phyloP scores from a whole-genome alignment of 2,797 vertebrate genomes.

The Cottoperca gobio region DNA sequence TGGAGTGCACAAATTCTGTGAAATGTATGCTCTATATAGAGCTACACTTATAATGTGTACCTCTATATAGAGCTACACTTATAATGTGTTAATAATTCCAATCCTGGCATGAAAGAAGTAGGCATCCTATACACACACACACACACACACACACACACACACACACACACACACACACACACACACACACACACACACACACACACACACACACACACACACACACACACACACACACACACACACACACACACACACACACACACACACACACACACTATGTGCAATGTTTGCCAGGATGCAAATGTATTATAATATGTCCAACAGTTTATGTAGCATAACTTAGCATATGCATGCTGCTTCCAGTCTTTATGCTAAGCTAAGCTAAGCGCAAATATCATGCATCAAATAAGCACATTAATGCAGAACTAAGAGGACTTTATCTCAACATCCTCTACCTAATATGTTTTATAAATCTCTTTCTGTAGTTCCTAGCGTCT shows the following conservation, averaged over 20 bases:
- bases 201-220: no score
- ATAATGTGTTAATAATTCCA: background rate
- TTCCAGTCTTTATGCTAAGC: constrained; percentile 12
- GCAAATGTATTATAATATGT: no score
- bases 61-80: background rate
- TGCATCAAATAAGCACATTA: background rate
- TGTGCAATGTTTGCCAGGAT: no score
- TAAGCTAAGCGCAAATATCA: background rate
- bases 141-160: no score
- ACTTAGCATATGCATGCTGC: background rate
- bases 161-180: no score
- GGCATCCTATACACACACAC: background rate
- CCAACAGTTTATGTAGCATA: no score
- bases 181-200: no score
- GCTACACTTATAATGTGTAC: no score
- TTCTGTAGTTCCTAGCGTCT: constrained; percentile 3
- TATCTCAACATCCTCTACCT: background rate
- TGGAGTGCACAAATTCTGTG: background rate
- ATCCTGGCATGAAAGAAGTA: background rate
- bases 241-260: no score
- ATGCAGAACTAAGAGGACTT: background rate
- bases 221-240: no score
- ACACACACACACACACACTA: no score
- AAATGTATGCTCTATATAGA: background rate
- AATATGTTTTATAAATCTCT: background rate